Conservation (phyloP, 1,140 invertebrate species). For the Proales similis region DNA sequence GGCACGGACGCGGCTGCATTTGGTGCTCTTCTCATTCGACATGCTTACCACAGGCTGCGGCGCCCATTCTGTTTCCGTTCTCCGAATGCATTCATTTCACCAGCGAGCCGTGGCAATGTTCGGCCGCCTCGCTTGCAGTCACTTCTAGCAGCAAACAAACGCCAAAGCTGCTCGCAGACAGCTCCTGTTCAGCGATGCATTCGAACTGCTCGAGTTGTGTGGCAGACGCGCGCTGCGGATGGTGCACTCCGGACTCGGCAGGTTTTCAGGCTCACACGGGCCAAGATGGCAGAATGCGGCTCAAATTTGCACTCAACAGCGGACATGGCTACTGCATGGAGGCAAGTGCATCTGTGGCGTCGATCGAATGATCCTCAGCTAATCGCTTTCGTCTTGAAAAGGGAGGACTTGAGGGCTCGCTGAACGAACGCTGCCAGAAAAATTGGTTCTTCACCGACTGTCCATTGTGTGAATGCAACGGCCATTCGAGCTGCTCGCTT, state of each 20-base stretch:
- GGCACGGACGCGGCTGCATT: conserved; percentile 9
- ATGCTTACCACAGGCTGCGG: conserved; percentile 28
- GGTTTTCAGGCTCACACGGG: too few species aligned
- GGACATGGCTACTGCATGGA: conserved; percentile 22
- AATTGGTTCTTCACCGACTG: conserved; percentile 33
- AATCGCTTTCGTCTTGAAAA: too few species aligned
- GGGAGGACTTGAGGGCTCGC: neutral
- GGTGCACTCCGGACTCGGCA: conserved; percentile 9
- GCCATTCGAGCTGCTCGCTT: conserved; percentile 15
- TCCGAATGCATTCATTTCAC: conserved; percentile 14
- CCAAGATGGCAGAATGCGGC: too few species aligned
- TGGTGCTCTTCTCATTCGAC: conserved; percentile 19
- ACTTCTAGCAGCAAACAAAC: neutral
- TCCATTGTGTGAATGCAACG: conserved; percentile 33
- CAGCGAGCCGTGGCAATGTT: neutral
- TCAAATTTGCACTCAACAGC: neutral
- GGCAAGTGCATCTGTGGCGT: too few species aligned
- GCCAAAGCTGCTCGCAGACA: too few species aligned
- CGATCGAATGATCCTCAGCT: too few species aligned
- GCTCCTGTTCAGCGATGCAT: conserved; percentile 19
- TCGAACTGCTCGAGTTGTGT: conserved; percentile 36
- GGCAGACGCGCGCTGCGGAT: conserved; percentile 22
- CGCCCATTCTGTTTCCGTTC: conserved; percentile 14
- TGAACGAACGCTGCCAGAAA: neutral
- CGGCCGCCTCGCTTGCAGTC: neutral